Conservation (phyloP, 2,113 vertebrate species). For the Podarcis muralis region DNA sequence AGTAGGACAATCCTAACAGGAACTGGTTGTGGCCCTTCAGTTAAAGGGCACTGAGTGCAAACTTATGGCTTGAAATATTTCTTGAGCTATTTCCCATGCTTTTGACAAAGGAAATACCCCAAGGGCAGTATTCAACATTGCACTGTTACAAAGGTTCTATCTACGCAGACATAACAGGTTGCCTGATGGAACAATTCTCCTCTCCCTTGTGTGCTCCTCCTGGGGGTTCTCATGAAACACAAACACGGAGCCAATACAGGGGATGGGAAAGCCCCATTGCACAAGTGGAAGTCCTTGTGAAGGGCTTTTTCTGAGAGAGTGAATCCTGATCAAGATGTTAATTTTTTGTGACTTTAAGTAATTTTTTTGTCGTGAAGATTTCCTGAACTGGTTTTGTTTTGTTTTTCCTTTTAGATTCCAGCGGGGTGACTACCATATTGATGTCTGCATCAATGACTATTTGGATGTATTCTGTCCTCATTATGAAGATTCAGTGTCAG, state of each 20-base stretch:
- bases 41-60: neutral
- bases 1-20: too few species aligned
- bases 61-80: neutral
- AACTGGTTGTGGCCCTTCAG: neutral
- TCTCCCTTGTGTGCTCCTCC: too few species aligned
- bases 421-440: slow-evolving; percentile 94
- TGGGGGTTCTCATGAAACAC: too few species aligned
- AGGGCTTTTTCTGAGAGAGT: too few species aligned
- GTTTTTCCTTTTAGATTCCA: slow-evolving; percentile 85
- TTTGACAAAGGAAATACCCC: neutral
- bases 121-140: neutral
- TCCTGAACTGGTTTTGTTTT: slow-evolving; percentile 8
- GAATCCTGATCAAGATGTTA: neutral
- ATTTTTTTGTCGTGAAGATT: neutral
- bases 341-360: neutral
- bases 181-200: too few species aligned
- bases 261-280: too few species aligned
- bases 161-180: too few species aligned
- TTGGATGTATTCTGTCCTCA: slow-evolving; percentile 98
- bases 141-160: too few species aligned
- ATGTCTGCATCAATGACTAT: slow-evolving; percentile 99
- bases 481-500: slow-evolving; percentile 92
- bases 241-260: too few species aligned
- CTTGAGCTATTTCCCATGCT: neutral
- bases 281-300: neutral